Conservation (phyloP, 2,797 vertebrate genomes). For the Molothrus ater region DNA sequence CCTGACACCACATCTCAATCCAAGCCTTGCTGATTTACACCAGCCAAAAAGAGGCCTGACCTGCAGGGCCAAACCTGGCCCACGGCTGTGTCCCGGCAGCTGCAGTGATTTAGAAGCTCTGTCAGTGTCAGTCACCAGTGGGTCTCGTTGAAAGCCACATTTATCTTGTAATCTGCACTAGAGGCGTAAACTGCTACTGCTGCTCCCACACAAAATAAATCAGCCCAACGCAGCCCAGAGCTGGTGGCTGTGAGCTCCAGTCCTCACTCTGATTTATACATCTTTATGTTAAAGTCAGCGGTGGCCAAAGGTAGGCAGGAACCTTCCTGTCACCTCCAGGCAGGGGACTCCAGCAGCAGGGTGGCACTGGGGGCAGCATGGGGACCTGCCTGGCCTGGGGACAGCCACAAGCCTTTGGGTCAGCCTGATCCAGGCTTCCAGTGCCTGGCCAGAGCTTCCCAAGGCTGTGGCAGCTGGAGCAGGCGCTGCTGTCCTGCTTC, state of each 20-base stretch:
- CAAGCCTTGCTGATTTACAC: conserved; percentile 38
- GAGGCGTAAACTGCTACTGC: conserved; percentile 40
- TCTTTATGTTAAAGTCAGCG: not conserved
- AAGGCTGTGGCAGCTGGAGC: rapidly evolving
- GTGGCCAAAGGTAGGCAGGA: not conserved
- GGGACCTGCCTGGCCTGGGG: not conserved
- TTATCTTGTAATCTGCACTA: conserved; percentile 59
- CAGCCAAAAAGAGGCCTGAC: conserved; percentile 41
- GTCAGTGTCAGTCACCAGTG: conserved; percentile 48
- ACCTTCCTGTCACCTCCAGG: rapidly evolving
- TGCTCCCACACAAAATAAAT: conserved; percentile 56
- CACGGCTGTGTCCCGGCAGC: not conserved
- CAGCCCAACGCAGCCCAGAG: not conserved
- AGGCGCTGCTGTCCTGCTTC: not conserved
- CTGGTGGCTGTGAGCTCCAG: not conserved
- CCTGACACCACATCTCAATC: conserved; percentile 57
- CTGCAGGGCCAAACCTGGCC: conserved; percentile 26
- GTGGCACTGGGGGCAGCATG: rapidly evolving
- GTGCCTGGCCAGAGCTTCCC: not conserved
- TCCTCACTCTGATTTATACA: not conserved
- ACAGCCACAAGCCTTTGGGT: not conserved
- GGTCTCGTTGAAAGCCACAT: conserved; percentile 56
- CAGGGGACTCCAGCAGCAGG: not conserved
- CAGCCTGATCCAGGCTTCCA: not conserved
- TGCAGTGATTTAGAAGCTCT: conserved; percentile 20